Evolutionary conservation across 2,888 invertebrate genomes (phyloP).

Genomic region (Thymelicus lineola): DNA sequence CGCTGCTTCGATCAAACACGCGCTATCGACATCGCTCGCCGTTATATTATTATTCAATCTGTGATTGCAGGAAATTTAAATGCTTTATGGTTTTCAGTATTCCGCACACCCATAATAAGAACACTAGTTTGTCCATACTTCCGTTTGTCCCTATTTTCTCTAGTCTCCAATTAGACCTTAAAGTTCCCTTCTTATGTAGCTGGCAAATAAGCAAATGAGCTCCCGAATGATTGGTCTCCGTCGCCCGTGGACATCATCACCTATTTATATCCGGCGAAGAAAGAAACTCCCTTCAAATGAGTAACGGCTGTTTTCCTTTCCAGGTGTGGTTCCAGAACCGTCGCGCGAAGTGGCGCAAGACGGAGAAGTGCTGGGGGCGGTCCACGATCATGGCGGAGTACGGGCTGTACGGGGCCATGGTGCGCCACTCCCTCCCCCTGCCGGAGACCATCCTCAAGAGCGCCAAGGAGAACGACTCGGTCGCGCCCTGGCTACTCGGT

Average conservation of each 20-base stretch:
- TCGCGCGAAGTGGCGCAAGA: conserved; percentile 99
- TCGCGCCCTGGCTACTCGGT: conserved; percentile 99
- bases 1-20: conserved; percentile 16
- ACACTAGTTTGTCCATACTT: too few relatives aligned
- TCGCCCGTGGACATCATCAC: too few relatives aligned
- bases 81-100: background rate
- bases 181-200: too few relatives aligned
- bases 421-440: conserved; percentile 98
- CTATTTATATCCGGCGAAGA: too few relatives aligned
- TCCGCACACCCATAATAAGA: background rate
- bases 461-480: conserved; percentile 98
- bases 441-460: conserved; percentile 99
- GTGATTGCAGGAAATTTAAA: conserved; percentile 2
- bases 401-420: conserved; percentile 99
- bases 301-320: background rate
- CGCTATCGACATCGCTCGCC: background rate
- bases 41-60: conserved; percentile 21
- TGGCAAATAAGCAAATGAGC: too few relatives aligned
- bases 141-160: too few relatives aligned
- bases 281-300: background rate
- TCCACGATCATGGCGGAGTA: conserved; percentile 99
- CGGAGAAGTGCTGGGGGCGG: conserved; percentile 99
- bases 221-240: too few relatives aligned
- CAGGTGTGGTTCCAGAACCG: conserved; percentile 99
- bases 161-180: too few relatives aligned